A percentile compares a stretch with the other conserved stretches of the same genome.
phyloP scores from a whole-genome alignment of 2,888 invertebrate species.

The Julus scanicus region DNA sequence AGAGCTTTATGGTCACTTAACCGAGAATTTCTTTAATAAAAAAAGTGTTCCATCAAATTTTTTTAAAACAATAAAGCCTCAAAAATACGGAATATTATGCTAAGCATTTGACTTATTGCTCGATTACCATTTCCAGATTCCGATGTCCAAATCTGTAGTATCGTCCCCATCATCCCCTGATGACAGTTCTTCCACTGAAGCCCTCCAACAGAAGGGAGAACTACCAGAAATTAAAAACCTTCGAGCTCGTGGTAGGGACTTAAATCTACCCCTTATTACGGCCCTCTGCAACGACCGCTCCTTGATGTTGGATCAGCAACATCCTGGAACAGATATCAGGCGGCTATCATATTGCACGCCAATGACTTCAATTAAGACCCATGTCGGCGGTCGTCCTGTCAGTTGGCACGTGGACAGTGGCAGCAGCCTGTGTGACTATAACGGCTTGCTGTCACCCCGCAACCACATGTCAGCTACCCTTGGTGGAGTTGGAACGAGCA shows the following conservation, averaged over 20 bases:
- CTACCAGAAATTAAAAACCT: slow-evolving; percentile 80
- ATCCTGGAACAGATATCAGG: slow-evolving; percentile 31
- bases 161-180: not conserved
- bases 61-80: too few species aligned
- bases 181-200: not conserved
- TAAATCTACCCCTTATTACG: slow-evolving; percentile 90
- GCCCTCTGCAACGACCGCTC: slow-evolving; percentile 93
- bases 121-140: not conserved
- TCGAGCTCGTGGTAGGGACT: slow-evolving; percentile 87
- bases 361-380: not conserved
- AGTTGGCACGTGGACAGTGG: slow-evolving; percentile 61
- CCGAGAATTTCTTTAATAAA: too few species aligned
- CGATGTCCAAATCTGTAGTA: not conserved
- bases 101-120: too few species aligned
- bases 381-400: slow-evolving; percentile 58
- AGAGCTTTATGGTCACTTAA: too few species aligned
- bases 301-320: slow-evolving; percentile 67
- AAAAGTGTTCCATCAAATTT: too few species aligned
- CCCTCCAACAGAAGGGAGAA: slow-evolving; percentile 40
- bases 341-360: slow-evolving; percentile 48
- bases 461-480: not conserved
- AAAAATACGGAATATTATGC: too few species aligned
- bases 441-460: slow-evolving; percentile 29
- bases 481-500: not conserved
- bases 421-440: slow-evolving; percentile 23